Conservation (phyloP, 2,888 invertebrate species). For the Aleiodes alternator region DNA sequence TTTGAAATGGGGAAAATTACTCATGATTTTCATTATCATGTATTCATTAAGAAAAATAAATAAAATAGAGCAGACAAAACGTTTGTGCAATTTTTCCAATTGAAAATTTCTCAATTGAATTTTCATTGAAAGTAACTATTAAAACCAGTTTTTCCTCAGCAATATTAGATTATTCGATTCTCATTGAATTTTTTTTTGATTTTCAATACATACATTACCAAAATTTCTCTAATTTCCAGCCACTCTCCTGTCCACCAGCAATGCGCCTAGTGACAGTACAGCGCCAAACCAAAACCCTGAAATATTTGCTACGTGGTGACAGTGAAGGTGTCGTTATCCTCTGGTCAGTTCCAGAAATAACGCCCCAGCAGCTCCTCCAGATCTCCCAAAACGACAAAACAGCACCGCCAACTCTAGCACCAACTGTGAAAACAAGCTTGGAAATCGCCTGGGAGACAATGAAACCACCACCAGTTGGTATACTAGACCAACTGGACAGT, state of each 20-base stretch:
- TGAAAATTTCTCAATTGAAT: no score
- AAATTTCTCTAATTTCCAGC: conserved; percentile 76
- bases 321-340: conserved; percentile 92
- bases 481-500: conserved; percentile 91
- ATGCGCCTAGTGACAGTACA: conserved; percentile 87
- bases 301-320: conserved; percentile 90
- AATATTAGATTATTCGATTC: no score
- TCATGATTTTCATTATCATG: no score
- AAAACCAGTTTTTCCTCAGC: no score
- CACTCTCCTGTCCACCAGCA: conserved; percentile 93
- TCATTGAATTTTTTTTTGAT: no score
- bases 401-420: conserved; percentile 79
- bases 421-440: conserved; percentile 88
- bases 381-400: conserved; percentile 79
- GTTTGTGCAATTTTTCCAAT: no score
- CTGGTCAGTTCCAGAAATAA: conserved; percentile 93
- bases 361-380: conserved; percentile 79
- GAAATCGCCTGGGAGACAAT: conserved; percentile 92
- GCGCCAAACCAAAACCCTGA: conserved; percentile 81
- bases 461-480: conserved; percentile 92
- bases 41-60: no score
- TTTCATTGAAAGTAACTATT: no score
- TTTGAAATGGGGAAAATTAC: no score
- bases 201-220: no score
- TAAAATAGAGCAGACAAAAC: no score